A percentile compares a stretch with the other conserved stretches of the same genome.
Conservation (phyloP, 2,888 invertebrate genomes). For the Drosophila kokeensis region DNA sequence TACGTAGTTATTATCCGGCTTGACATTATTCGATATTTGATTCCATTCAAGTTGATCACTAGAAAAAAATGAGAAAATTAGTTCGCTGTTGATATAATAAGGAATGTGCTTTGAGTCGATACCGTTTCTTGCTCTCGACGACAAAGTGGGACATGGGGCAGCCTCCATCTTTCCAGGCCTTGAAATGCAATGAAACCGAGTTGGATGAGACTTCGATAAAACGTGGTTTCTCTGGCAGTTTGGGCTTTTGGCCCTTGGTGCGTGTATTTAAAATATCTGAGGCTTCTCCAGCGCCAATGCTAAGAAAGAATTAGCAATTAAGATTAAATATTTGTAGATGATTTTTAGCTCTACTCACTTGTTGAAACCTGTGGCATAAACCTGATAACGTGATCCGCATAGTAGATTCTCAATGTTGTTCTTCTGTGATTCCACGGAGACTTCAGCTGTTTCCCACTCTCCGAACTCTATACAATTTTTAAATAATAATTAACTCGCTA, state of each 20-base stretch:
- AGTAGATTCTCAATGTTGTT: conserved; percentile 94
- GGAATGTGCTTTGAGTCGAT: conserved; percentile 58
- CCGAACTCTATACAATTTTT: conserved; percentile 89
- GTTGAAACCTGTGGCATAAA: conserved; percentile 96
- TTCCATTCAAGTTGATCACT: conserved; percentile 96
- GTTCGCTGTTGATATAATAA: rapidly evolving
- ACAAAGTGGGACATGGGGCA: conserved; percentile 98
- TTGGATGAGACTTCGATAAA: conserved; percentile 97
- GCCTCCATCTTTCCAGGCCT: conserved; percentile 97
- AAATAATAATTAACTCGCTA: background rate
- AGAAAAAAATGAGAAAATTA: conserved; percentile 11
- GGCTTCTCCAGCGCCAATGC: conserved; percentile 96
- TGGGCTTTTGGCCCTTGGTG: conserved; percentile 97
- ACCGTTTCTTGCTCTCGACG: conserved; percentile 97
- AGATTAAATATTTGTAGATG: rapidly evolving
- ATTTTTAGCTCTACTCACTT: conserved; percentile 86
- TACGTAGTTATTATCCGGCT: conserved; percentile 95
- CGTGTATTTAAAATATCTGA: conserved; percentile 95
- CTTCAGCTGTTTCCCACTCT: conserved; percentile 95
- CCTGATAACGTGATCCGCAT: conserved; percentile 97
- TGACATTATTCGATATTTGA: conserved; percentile 96
- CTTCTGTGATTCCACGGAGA: conserved; percentile 91
- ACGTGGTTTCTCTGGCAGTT: conserved; percentile 94
- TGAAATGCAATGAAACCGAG: conserved; percentile 95
- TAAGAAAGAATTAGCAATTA: conserved; percentile 75